Evolutionary conservation across 2,797 vertebrate species (phyloP).

Genomic region (Notoglanidium macrostoma): DNA sequence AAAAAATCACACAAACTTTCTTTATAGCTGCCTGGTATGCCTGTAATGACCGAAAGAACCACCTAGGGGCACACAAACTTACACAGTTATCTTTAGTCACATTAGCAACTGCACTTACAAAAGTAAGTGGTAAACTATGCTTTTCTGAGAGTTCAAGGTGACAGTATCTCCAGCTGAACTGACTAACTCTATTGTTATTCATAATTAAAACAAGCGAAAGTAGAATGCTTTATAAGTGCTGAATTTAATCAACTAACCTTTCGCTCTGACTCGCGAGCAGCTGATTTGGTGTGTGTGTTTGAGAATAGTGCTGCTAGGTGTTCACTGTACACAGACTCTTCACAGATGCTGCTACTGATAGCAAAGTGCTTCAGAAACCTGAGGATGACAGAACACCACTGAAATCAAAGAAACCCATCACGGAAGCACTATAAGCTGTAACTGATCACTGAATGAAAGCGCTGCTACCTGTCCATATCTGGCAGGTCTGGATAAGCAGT

Average conservation of each 20-base stretch:
- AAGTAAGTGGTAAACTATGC: neutral
- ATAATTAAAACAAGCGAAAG: neutral
- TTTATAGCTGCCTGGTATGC: constrained; percentile 88
- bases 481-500: constrained; percentile 79
- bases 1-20: constrained; percentile 84
- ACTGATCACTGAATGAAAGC: neutral
- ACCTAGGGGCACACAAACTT: constrained; percentile 72
- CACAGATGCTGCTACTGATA: constrained; percentile 84
- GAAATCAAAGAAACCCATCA: constrained; percentile 6
- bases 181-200: neutral
- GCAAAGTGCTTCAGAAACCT: constrained; percentile 92
- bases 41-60: constrained; percentile 84
- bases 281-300: constrained; percentile 68
- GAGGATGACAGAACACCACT: constrained; percentile 32
- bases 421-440: neutral
- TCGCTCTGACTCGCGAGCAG: constrained; percentile 65
- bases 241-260: constrained; percentile 73
- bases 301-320: constrained; percentile 86
- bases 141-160: neutral
- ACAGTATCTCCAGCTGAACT: neutral
- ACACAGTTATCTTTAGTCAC: neutral
- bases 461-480: constrained; percentile 81
- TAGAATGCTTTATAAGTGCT: neutral
- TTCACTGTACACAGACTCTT: constrained; percentile 80
- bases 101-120: neutral